Evolutionary conservation across 1,140 invertebrate species (phyloP).

Genomic region (Stegodyphus dumicola): DNA sequence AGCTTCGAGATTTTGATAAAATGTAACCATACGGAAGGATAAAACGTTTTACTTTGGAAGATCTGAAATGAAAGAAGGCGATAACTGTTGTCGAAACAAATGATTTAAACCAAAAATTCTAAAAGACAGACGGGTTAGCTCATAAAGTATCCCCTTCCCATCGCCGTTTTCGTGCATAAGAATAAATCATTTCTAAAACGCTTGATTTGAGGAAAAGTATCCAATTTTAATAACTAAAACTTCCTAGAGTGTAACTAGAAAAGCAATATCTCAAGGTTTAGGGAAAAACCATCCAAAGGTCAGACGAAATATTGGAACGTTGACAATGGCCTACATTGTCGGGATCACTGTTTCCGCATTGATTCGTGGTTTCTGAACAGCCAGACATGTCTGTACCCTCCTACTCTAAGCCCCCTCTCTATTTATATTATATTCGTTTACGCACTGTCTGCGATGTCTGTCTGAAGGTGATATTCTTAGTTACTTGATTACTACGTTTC

Average conservation of each 20-base stretch:
- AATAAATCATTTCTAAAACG: too few relatives aligned
- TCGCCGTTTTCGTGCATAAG: too few relatives aligned
- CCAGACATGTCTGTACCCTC: neutral
- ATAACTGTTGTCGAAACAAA: too few relatives aligned
- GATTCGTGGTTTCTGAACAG: neutral
- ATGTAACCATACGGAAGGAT: too few relatives aligned
- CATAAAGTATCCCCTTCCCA: too few relatives aligned
- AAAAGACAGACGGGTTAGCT: too few relatives aligned
- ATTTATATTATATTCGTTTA: neutral
- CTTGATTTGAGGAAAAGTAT: too few relatives aligned
- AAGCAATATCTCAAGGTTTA: neutral
- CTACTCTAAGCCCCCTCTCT: neutral
- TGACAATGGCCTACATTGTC: constrained; percentile 2
- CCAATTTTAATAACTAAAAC: neutral
- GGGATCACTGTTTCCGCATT: neutral
- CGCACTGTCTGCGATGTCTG: neutral
- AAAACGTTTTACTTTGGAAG: too few relatives aligned
- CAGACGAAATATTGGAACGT: constrained; percentile 1
- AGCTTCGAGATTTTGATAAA: too few relatives aligned
- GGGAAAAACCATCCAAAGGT: neutral
- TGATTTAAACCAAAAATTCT: too few relatives aligned
- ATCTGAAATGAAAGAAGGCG: too few relatives aligned
- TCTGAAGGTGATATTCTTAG: neutral
- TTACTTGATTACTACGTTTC: neutral
- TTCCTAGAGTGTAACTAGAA: neutral